Evolutionary conservation across 2,888 invertebrate genomes (phyloP).

Genomic region (Dicyrtoma fusca): DNA sequence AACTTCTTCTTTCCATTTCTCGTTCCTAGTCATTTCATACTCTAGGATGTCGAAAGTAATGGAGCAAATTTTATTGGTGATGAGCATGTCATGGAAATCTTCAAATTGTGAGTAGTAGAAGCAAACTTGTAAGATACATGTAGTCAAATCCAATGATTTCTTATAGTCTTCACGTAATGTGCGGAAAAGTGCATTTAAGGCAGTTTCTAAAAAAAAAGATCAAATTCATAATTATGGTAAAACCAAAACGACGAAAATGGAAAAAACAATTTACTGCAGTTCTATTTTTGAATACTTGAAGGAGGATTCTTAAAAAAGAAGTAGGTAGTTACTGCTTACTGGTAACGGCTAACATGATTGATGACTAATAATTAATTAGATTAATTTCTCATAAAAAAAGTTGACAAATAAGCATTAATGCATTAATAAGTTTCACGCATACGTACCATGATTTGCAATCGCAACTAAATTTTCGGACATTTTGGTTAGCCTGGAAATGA

Average conservation of each 20-base stretch:
- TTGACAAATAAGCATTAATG: no score
- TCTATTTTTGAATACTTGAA: neutral
- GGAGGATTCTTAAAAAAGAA: neutral
- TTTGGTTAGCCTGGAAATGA: conserved; percentile 87
- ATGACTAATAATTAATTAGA: no score
- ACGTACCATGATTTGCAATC: conserved; percentile 86
- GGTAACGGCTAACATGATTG: no score
- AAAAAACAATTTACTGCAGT: neutral
- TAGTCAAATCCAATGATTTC: conserved; percentile 91
- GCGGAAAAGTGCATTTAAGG: conserved; percentile 91
- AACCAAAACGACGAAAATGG: no score
- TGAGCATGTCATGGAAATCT: conserved; percentile 90
- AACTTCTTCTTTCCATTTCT: conserved; percentile 76
- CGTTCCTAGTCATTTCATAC: conserved; percentile 89
- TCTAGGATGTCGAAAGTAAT: conserved; percentile 96
- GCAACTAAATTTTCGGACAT: conserved; percentile 93
- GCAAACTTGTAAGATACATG: conserved; percentile 95
- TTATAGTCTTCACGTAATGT: conserved; percentile 98
- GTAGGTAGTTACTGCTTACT: no score
- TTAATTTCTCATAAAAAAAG: no score
- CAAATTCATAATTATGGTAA: conserved; percentile 9
- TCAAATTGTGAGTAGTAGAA: conserved; percentile 96
- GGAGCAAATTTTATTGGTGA: conserved; percentile 96
- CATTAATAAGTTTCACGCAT: no score
- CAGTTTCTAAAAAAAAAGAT: conserved; percentile 70